Base-by-base conservation (phyloP, 2,888 invertebrate species). In the Nephrocerus scutellatus region DNA sequence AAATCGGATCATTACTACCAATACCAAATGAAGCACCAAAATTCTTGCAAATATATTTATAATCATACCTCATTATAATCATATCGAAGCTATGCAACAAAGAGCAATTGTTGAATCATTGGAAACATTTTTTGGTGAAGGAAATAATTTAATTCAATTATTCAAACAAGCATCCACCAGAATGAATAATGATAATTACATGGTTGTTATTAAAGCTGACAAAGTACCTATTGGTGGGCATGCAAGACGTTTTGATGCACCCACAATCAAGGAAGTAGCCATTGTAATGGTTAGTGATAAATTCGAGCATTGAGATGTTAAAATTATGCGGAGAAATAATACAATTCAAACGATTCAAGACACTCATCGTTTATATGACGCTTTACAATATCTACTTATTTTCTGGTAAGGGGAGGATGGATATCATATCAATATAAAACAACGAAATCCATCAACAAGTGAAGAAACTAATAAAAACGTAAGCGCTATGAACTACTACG, bases 231-330 rank as follows among this genome's bases (percentile, higher is more conserved):
- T 18, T 16, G 16, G 30, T 13, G 16, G 18, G 18, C 30, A 30
- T 30, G 13, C 6, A 30, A 6, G 30, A 14, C 13, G 30, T 18
- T 30, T 30, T 30, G 18, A 14, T 15, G 30, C 30, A n/a, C 30
- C 30, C 5, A 30, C 30, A 6, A 12, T 15, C 8, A 30, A 15
- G 15, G 30, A 30, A 30, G 30, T 14, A 6, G 30, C 30, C 15
- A 30, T 30, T 30, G 30, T 30, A 9, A 13, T 30, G 9, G 30
- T 30, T 15, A 6, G 30, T 13, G 30, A 30, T 6, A 15, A 30
- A 12, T 30, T 30, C n/a, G 16, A 30, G 14, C 13, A 5, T 18
- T 18, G 30, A 6, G 30, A 30, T 30, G 18, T 30, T 15, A 13
- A 16, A 14, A 14, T 30, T 6, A 15, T 15, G 8, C 12, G 16